Evolutionary conservation across 2,113 vertebrate species (phyloP).

Genomic region (Lasiurus borealis): DNA sequence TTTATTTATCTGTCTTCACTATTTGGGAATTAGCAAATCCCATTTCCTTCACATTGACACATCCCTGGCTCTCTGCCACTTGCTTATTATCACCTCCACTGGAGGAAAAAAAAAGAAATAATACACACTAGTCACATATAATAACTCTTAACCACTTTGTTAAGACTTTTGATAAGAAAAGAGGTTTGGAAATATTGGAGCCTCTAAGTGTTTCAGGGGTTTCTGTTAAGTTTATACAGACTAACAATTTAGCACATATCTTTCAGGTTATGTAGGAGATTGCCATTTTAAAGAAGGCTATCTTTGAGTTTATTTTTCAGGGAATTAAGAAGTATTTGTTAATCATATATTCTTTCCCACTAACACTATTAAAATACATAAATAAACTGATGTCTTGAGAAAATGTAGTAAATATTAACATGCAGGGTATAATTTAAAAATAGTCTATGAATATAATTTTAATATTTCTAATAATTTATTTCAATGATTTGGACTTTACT

Average conservation of each 20-base stretch:
- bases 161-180: constrained; percentile 10
- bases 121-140: background rate
- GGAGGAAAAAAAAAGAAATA: constrained; percentile 49
- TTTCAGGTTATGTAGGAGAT: background rate
- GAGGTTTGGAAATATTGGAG: background rate
- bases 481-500: background rate
- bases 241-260: background rate
- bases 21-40: background rate
- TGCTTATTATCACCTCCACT: constrained; percentile 53
- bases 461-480: background rate
- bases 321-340: background rate
- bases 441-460: background rate
- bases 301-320: constrained; percentile 5
- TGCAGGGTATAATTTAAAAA: background rate
- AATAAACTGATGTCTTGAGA: background rate
- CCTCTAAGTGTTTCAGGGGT: background rate
- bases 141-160: background rate
- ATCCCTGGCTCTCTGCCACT: constrained; percentile 55
- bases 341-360: background rate
- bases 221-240: background rate
- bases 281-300: background rate
- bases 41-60: constrained; percentile 3
- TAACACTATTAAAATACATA: background rate
- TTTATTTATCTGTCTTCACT: background rate
- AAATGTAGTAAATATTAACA: background rate